Conservation (phyloP, 2,797 vertebrate genomes). For the Carduelis carduelis region DNA sequence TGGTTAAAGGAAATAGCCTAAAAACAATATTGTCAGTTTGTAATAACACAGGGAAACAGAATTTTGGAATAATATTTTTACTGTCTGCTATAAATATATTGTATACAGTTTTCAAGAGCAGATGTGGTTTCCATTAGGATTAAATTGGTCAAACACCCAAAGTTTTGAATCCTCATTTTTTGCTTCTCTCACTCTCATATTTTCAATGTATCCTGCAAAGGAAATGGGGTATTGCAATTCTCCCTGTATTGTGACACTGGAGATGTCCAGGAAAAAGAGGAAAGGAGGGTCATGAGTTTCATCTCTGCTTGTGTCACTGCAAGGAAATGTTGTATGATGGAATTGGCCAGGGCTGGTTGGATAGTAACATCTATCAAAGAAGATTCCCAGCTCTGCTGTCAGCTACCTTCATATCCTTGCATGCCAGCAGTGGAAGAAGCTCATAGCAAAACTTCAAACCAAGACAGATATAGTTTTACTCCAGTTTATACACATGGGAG, state of each 20-base stretch:
- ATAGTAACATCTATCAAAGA: background rate
- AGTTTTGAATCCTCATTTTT: background rate
- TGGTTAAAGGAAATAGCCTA: conserved; percentile 73
- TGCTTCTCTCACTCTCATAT: background rate
- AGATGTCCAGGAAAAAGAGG: background rate
- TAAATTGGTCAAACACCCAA: background rate
- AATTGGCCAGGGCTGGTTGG: background rate
- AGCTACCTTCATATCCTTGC: background rate
- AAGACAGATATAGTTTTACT: background rate
- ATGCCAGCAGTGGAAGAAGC: background rate
- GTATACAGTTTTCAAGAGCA: background rate
- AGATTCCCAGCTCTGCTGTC: background rate
- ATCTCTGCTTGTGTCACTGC: background rate
- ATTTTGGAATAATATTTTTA: conserved; percentile 58
- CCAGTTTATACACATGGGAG: background rate
- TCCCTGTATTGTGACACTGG: background rate
- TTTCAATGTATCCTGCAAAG: background rate
- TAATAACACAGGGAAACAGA: conserved; percentile 67
- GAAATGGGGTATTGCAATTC: background rate
- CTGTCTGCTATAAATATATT: conserved; percentile 18
- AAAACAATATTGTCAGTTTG: conserved; percentile 77
- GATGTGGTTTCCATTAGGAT: background rate
- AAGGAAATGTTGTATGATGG: background rate
- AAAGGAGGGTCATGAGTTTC: background rate
- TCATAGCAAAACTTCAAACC: background rate